Evolutionary conservation across 2,888 invertebrate genomes (phyloP), one percentile per base, ranked within the genome.

Genomic region (Bhutanitis thaidina): DNA sequence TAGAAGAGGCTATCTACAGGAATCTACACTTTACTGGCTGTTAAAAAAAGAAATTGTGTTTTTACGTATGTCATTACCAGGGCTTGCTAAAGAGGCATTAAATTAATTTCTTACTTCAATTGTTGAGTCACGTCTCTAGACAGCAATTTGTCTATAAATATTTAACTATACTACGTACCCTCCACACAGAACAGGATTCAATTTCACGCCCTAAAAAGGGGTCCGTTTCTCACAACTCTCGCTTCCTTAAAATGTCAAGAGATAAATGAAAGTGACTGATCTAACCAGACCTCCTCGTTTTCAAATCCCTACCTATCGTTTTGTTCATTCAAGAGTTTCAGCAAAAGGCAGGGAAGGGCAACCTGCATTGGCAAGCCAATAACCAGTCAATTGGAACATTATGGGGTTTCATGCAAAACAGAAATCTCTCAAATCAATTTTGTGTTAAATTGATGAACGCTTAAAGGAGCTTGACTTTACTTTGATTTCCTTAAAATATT

Each of bases 121-220:
- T 67, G 75, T 73, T 71, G 73, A 68, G 72, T 69, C 65, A 70
- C 65, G 75, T 75, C 79, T 78, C 80, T 65, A 67, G 77, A 78
- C 78, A 77, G 80, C 81, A 82, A 84, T 83, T 81, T 74, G 74
- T 80, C 75, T 81, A 80, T 79, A 88, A 88, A 89, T 88, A 87
- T 88, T 88, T 88, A 85, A 89, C 86, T 86, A 86, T 83, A 76
- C 80, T 66, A 67, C 72, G 67, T 79, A 74, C 85, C 87, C 86
- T 81, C 72, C 74, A 66, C 69, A 84, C 83, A 78, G 82, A 87
- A 87, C 88, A 88, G 82, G 87, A 89, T 89, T 89, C 88, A 89
- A 89, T 89, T 88, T 88, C 82, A 87, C 87, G 84, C 85, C 84
- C 77, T 71, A 73, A 77, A 85, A 86, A 84, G 81, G 85, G 86